Evolutionary conservation across 2,797 vertebrate genomes (phyloP).

Genomic region (Molothrus aeneus): DNA sequence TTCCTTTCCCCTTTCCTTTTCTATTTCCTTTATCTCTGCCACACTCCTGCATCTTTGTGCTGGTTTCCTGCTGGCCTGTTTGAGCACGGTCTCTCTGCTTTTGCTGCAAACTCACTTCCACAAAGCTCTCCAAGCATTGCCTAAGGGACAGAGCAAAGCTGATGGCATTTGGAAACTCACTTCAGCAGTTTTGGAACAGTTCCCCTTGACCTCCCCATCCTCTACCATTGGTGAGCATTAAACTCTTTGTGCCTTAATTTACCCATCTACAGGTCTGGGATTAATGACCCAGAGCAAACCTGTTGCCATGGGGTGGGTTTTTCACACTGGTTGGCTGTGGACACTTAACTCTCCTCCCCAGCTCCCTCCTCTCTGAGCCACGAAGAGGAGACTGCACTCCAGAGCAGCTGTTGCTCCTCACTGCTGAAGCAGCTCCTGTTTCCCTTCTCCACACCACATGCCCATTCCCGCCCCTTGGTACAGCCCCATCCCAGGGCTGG

Average conservation of each 20-base stretch:
- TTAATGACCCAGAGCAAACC: neutral
- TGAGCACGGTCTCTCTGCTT: neutral
- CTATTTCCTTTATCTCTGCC: neutral
- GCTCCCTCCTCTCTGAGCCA: neutral
- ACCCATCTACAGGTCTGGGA: neutral
- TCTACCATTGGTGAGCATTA: neutral
- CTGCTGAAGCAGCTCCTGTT: neutral
- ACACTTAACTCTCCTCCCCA: neutral
- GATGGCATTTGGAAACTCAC: neutral
- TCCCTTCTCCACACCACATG: neutral
- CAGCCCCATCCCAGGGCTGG: neutral
- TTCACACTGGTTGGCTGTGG: neutral
- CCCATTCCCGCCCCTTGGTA: accelerated
- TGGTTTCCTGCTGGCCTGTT: neutral
- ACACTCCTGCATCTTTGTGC: neutral
- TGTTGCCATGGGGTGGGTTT: neutral
- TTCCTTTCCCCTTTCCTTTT: neutral
- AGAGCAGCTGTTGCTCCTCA: neutral
- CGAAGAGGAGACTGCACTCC: neutral
- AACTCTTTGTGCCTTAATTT: neutral
- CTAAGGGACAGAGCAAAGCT: neutral
- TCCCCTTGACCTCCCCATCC: neutral
- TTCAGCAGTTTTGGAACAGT: neutral
- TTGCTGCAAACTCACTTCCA: neutral
- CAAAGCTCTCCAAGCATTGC: neutral